phyloP scores from a whole-genome alignment of 2,113 vertebrate species.

The Glaucidium brasilianum region DNA sequence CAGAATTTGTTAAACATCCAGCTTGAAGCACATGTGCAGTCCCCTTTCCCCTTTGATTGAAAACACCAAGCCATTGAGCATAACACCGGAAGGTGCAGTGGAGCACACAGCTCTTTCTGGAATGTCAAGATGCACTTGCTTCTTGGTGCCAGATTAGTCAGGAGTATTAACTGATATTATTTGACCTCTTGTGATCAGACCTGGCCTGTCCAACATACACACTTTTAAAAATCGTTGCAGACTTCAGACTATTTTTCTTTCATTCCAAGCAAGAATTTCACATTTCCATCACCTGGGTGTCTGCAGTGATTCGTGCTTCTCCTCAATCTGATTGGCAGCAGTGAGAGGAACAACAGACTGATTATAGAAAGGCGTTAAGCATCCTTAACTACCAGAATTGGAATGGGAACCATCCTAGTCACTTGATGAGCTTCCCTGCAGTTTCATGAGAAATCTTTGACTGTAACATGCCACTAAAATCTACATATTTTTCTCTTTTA shows the following conservation, averaged over 20 bases:
- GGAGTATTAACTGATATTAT: background rate
- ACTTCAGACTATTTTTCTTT: background rate
- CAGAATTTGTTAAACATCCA: background rate
- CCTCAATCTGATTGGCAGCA: background rate
- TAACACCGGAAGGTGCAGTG: background rate
- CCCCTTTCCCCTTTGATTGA: background rate
- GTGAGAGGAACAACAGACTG: background rate
- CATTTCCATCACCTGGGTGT: background rate
- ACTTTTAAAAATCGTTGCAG: background rate
- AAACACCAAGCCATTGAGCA: background rate
- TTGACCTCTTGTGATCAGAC: background rate
- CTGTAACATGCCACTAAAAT: background rate
- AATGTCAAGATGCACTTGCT: background rate
- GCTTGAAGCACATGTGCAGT: background rate
- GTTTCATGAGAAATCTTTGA: background rate
- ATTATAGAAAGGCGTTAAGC: background rate
- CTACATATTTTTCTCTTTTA: background rate
- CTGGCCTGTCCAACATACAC: background rate
- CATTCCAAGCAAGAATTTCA: background rate
- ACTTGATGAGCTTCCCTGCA: background rate
- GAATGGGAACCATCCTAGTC: background rate
- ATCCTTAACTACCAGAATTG: background rate
- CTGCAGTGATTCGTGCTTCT: background rate
- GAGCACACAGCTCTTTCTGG: background rate
- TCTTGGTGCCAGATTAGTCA: background rate